A percentile compares a stretch with the other conserved stretches of the same genome.
Conservation (phyloP, 2,113 vertebrate species). For the Archilochus colubris region DNA sequence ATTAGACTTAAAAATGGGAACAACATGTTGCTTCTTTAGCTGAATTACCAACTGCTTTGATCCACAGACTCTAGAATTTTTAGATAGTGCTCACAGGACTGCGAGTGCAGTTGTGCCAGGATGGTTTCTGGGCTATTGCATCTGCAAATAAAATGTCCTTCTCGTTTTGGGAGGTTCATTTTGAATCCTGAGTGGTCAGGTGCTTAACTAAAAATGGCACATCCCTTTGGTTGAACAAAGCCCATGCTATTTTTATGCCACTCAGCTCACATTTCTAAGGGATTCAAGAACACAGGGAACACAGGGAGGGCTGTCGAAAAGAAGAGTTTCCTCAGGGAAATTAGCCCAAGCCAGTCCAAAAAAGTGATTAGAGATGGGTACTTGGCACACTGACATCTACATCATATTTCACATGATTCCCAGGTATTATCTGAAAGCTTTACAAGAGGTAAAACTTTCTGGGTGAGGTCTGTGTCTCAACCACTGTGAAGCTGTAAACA, state of each 20-base stretch:
- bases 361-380: background rate
- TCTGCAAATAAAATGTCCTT: background rate
- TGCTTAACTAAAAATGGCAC: background rate
- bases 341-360: background rate
- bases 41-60: slow-evolving; percentile 2
- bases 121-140: background rate
- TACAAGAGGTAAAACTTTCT: background rate
- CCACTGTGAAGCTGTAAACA: background rate
- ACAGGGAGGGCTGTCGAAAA: background rate
- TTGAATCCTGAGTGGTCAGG: background rate
- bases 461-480: background rate
- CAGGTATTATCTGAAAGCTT: background rate
- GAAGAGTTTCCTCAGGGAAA: background rate
- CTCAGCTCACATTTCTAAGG: background rate
- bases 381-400: rapidly evolving
- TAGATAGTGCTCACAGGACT: background rate
- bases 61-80: background rate
- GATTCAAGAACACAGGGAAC: background rate
- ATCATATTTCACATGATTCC: background rate
- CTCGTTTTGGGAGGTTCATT: background rate
- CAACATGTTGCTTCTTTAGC: background rate
- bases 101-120: background rate
- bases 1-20: background rate
- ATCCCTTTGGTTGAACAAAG: background rate
- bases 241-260: background rate